A percentile compares a stretch with the other conserved stretches of the same genome.
Conservation (phyloP, 2,888 invertebrate species). For the Orthosia gracilis region DNA sequence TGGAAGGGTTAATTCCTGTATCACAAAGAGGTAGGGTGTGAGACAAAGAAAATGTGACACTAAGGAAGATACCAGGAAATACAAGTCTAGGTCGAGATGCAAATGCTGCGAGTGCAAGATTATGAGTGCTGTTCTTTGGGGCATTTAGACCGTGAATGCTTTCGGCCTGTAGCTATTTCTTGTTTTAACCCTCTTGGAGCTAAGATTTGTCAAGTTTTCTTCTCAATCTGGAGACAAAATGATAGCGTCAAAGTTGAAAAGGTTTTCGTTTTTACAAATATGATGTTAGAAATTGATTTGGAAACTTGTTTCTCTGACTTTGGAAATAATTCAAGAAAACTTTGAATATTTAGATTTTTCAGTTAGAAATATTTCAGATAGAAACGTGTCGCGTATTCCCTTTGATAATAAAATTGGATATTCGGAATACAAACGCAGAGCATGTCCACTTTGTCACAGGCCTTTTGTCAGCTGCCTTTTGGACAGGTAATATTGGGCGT, state of each 20-base stretch:
- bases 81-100: conserved; percentile 44
- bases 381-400: conserved; percentile 24
- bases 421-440: conserved; percentile 33
- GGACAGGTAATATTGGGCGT: conserved; percentile 4
- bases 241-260: not conserved
- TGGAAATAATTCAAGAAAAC: not conserved
- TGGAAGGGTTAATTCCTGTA: conserved; percentile 27
- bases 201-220: conserved; percentile 5
- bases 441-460: conserved; percentile 7
- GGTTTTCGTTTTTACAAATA: not conserved
- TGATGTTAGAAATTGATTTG: not conserved
- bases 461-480: conserved; percentile 17
- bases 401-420: conserved; percentile 22
- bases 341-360: not conserved
- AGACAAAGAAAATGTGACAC: conserved; percentile 59
- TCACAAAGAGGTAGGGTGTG: conserved; percentile 22
- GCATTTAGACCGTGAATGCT: conserved; percentile 67
- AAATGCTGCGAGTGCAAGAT: conserved; percentile 52
- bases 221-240: not conserved
- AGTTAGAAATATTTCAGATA: conserved; percentile 6
- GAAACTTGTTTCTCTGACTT: not conserved
- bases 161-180: conserved; percentile 24
- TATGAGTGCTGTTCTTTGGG: conserved; percentile 61
- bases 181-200: conserved; percentile 15
- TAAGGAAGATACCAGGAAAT: conserved; percentile 43